A percentile compares a stretch with the other conserved stretches of the same genome.
phyloP scores from a whole-genome alignment of 2,113 vertebrate species.

The Proteles cristata region DNA sequence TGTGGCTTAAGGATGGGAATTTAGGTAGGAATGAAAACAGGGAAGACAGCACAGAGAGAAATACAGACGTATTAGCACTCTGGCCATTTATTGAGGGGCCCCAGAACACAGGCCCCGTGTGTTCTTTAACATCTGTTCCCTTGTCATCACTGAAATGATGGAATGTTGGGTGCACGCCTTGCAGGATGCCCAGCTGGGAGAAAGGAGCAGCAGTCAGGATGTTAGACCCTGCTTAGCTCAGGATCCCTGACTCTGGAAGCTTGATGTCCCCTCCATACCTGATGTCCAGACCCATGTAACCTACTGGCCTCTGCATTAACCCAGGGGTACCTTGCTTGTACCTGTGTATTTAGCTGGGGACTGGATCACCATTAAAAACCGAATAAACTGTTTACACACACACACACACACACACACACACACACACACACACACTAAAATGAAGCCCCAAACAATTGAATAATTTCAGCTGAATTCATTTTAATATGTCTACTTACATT shows the following conservation, averaged over 20 bases:
- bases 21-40: background rate
- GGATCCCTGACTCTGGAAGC: background rate
- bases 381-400: constrained; percentile 73
- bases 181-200: background rate
- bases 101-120: background rate
- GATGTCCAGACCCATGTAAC: background rate
- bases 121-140: background rate
- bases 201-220: background rate
- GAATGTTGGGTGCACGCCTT: background rate
- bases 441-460: background rate
- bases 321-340: constrained; percentile 29
- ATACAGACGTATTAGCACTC: background rate
- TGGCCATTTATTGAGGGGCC: background rate
- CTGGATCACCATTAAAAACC: background rate
- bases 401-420: too few relatives aligned
- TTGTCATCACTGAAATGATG: background rate
- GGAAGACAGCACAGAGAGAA: background rate
- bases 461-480: background rate
- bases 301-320: constrained; percentile 23
- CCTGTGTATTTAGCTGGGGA: constrained; percentile 50
- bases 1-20: background rate
- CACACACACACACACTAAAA: background rate
- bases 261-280: constrained; percentile 20
- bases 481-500: background rate
- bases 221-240: background rate